Percentiles rank a stretch among this genome's conserved stretches.
These are phyloP conservation scores for Chaetodon auriga DNA, from an alignment of 2,113 vertebrate genomes.

Conservation along the genomic window DNA sequence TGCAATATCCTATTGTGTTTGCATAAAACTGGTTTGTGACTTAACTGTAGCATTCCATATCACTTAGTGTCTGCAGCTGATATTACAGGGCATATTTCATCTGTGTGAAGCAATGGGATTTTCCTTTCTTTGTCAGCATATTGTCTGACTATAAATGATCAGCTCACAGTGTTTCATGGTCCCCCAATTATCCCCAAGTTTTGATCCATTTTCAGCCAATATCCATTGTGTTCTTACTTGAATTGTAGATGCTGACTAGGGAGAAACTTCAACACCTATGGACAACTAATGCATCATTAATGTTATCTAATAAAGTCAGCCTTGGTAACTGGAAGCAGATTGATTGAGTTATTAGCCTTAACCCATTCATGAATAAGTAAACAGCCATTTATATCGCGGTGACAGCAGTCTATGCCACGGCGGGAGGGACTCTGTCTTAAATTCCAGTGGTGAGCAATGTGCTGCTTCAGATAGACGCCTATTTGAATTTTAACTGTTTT, in stretches of 20 bases:
- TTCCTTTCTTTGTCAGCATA: conserved; percentile 26
- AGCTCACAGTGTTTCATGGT: conserved; percentile 3
- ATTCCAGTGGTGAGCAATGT: conserved; percentile 9
- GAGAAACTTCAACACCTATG: conserved; percentile 64
- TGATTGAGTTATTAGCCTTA: conserved; percentile 77
- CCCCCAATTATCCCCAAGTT: conserved; percentile 39
- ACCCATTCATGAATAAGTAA: conserved; percentile 81
- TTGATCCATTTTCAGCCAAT: conserved; percentile 42
- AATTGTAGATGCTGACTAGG: conserved; percentile 62
- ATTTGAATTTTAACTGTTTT: conserved; percentile 35
- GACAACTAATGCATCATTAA: conserved; percentile 79
- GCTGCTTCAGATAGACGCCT: conserved; percentile 11
- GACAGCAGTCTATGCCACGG: conserved; percentile 38
- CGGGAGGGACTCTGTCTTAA: not conserved
- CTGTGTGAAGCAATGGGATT: conserved; percentile 9
- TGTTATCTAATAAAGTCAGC: conserved; percentile 77
- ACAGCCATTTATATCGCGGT: conserved; percentile 64
- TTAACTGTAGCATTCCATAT: conserved; percentile 3
- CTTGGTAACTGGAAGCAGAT: conserved; percentile 71
- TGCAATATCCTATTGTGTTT: conserved; percentile 9
- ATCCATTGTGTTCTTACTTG: conserved; percentile 55
- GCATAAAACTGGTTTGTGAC: conserved; percentile 12
- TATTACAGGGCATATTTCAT: conserved; percentile 43
- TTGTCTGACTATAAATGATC: conserved; percentile 43
- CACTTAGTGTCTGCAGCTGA: conserved; percentile 24